Evolutionary conservation across 2,888 invertebrate genomes (phyloP).

Genomic region (Spilarctia lutea): DNA sequence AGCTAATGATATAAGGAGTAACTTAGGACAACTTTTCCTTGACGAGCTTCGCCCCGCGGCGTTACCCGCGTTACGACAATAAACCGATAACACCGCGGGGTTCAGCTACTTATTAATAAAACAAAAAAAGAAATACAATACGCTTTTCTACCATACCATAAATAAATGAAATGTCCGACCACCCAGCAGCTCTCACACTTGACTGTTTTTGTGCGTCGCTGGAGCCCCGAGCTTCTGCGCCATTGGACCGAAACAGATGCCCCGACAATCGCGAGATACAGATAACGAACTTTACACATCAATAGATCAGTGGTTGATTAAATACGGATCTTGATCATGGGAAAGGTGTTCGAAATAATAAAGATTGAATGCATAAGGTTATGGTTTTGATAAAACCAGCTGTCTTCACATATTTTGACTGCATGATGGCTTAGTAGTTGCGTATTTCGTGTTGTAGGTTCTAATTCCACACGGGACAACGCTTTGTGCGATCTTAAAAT

Average conservation of each 20-base stretch:
- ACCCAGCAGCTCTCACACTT: constrained; percentile 16
- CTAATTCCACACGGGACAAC: too few species aligned
- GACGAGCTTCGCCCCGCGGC: too few species aligned
- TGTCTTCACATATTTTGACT: background rate
- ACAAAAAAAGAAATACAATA: background rate
- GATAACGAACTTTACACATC: constrained; percentile 25
- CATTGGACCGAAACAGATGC: constrained; percentile 49
- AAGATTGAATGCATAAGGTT: background rate
- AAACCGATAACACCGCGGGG: too few species aligned
- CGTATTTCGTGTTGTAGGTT: too few species aligned
- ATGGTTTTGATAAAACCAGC: background rate
- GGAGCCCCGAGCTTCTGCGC: constrained; percentile 46
- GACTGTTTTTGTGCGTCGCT: constrained; percentile 19
- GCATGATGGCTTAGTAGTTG: too few species aligned
- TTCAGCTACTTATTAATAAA: too few species aligned
- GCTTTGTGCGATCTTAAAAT: too few species aligned
- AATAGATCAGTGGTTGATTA: constrained; percentile 14
- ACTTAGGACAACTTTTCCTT: too few species aligned
- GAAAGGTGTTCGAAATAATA: background rate
- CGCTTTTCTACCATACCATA: background rate
- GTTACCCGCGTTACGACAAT: too few species aligned
- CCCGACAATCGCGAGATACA: constrained; percentile 7
- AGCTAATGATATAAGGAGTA: too few species aligned
- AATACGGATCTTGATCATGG: background rate
- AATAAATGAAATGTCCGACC: constrained; percentile 13